Evolutionary conservation across 2,888 invertebrate genomes (phyloP), one percentile per base, ranked within the genome.

Genomic region (Escarpia spicata): DNA sequence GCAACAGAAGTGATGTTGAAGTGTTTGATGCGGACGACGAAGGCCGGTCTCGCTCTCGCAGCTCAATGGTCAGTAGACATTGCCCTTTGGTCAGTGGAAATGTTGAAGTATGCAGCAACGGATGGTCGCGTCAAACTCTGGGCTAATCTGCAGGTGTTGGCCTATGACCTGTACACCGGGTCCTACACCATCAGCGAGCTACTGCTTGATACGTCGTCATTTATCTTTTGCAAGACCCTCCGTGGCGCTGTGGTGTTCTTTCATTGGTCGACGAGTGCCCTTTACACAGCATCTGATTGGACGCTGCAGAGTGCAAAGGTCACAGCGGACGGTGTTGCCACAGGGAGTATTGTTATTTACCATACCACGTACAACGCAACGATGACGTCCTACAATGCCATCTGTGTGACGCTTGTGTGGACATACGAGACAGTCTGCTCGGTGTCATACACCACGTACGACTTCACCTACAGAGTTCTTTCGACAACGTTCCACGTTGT

Each of bases 91-190:
- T 75, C 75, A 75, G 75, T 26, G 26, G 75, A 75, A n/a, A 75
- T 75, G 75, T 75, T 75, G 75, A 75, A 75, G n/a, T 75, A 75
- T 6, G 75, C 75, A 75, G 75, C 75, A 15, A 75, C 75, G 26
- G 75, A 75, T 26, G 75, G 75, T 26, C 75, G 75, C 26, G 75
- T 75, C 19, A 75, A 75, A n/a, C 75, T 75, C 26, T 75, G 75
- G 75, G 75, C 75, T 75, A 75, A 75, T n/a, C 26, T 75, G 75
- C 75, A 75, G n/a, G 75, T 75, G 75, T 75, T 75, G 75, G 75
- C 75, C 6, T 75, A 75, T 75, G 75, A 75, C n/a, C 75, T 75
- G 26, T 75, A 26, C 75, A 26, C 75, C 3, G 75, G 75, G 6
- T 75, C 75, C 75, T 75, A 75, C 75, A 75, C 75, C 75, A 26